Base-by-base conservation (phyloP, 2,888 invertebrate species). In the Congeria kusceri region DNA sequence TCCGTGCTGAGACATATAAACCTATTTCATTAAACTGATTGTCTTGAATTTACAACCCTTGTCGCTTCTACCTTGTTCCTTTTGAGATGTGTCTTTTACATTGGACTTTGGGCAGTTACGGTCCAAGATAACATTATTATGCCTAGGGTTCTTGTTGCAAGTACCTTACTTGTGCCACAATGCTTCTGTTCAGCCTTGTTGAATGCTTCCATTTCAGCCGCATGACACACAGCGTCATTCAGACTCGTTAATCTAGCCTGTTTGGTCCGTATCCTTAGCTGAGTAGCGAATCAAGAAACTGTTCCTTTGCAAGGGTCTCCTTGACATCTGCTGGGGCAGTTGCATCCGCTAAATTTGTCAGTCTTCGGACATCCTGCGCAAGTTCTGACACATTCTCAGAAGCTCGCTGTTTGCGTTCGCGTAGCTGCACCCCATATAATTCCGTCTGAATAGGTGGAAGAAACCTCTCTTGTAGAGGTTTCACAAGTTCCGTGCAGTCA, bases 261-360 rank as follows among this genome's bases (percentile, higher is more conserved):
- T 58, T 58, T 58, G 15, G 23, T 58, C 7, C 49, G 23, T 27
- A 47, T 18, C 18, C 67, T 20, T n/a, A 4, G 27, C 29, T 65
- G 1, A 11, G 13, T 13, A 65, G 32, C 9, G 65, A 20, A 44
- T 53, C 65, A 15, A 65, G n/a, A 65, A 65, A 65, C 29, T 65
- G 65, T 28, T 53, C 49, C n/a, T 53, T 65, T 25, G 65, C 65
- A n/a, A 65, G 27, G 3, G 65, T 53, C n/a, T 65, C 49, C 28
- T 49, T 47, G 1, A 53, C 28, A 28, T 65, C 65, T 2, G 13
- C 65, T 27, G 49, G 49, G 27, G 65, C 65, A 15, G 49, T 49
- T 65, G 65, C 28, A 53, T 65, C 47, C 3, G 65, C 53, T 3
- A 53, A 28, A 28, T 65, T 65, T 15, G 49, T 65, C 20, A 65